Evolutionary conservation across 2,797 vertebrate species (phyloP).

Genomic region (Bovichtus diacanthus): DNA sequence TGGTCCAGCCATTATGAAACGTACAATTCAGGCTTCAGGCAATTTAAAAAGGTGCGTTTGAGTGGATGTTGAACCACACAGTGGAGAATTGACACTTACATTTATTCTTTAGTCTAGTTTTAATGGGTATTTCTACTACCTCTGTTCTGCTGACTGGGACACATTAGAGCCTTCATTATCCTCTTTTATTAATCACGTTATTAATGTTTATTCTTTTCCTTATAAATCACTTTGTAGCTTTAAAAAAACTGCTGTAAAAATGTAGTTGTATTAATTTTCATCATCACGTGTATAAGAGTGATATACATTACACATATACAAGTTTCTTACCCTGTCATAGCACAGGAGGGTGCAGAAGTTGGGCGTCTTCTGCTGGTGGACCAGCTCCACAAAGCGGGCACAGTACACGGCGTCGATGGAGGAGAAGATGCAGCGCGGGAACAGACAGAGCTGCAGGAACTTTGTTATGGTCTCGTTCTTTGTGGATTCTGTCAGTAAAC

Average conservation of each 20-base stretch:
- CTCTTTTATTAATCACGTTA: not conserved
- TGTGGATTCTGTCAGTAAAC: constrained; percentile 90
- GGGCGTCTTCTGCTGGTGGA: constrained; percentile 98
- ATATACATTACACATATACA: not conserved
- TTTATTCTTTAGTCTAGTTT: constrained; percentile 1
- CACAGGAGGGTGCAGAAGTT: constrained; percentile 99
- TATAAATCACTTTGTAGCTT: not conserved
- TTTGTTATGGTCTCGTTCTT: constrained; percentile 99
- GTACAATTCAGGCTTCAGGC: not conserved
- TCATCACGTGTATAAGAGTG: not conserved
- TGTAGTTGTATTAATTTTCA: not conserved
- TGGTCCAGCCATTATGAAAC: not conserved
- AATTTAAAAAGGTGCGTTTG: not conserved
- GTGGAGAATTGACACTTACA: constrained; percentile 3
- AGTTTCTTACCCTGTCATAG: constrained; percentile 93
- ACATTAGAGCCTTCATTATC: not conserved
- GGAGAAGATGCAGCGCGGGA: constrained; percentile 99
- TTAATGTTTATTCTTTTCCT: not conserved
- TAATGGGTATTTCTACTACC: not conserved
- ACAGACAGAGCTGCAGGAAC: constrained; percentile 98
- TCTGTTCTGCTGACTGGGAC: not conserved
- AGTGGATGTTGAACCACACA: not conserved
- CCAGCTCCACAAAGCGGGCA: constrained; percentile 97
- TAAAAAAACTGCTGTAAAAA: not conserved
- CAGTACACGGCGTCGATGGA: constrained; percentile 99